Conservation (phyloP, 2,888 invertebrate genomes). For the Anthophora plumipes region DNA sequence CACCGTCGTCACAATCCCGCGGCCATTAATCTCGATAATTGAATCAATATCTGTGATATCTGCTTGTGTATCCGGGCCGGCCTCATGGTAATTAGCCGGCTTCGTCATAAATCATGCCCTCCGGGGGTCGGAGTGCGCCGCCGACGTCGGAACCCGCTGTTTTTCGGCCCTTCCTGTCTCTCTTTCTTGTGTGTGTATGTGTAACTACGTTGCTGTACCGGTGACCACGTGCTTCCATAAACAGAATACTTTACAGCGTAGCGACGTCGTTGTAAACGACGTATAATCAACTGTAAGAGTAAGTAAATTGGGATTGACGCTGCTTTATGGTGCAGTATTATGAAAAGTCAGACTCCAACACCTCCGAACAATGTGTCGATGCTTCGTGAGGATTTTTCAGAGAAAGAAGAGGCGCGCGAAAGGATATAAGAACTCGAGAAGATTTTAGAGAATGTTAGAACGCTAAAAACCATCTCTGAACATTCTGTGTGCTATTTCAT, state of each 20-base stretch:
- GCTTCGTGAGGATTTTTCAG: no score
- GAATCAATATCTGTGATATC: constrained; percentile 81
- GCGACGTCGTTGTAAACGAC: no score
- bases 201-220: not conserved
- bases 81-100: constrained; percentile 73
- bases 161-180: constrained; percentile 9
- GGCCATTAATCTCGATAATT: constrained; percentile 82
- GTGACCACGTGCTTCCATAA: constrained; percentile 34
- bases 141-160: constrained; percentile 4
- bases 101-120: constrained; percentile 74
- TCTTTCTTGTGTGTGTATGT: not conserved
- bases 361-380: no score
- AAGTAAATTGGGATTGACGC: no score
- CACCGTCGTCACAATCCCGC: constrained; percentile 69
- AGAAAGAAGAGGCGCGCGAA: no score
- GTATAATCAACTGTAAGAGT: no score
- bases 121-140: constrained; percentile 52
- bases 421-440: no score
- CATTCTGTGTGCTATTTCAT: no score
- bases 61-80: constrained; percentile 69
- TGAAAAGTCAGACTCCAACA: no score
- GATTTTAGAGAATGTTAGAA: no score
- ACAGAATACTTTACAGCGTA: constrained; percentile 29
- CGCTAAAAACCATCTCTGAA: no score
- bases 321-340: no score